Base-by-base conservation (phyloP, 2,797 vertebrate genomes). In the Pithecia hirsuta region DNA sequence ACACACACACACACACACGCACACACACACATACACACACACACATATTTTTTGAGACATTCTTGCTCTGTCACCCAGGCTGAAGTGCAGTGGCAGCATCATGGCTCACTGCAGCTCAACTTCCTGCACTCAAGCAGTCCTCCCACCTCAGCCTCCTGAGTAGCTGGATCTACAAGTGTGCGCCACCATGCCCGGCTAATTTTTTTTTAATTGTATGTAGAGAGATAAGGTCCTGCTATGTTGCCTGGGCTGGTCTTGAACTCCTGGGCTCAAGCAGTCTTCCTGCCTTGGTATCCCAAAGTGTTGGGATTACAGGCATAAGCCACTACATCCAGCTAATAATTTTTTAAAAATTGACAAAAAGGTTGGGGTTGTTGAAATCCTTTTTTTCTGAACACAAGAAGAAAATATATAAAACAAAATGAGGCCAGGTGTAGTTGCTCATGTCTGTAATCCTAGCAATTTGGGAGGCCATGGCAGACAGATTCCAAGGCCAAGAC, bases 321-420 rank as follows among this genome's bases (percentile, higher is more conserved):
- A 67, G 4, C 30, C 15, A 67, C 61, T 67, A 33, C 1, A 2
- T 4, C 61, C 33, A 67, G 61, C 7, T 19, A 17, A 17, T n/a
- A 67, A 67, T 64, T 64, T 87, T 81, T 82, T 8, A 0, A 41
- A 85, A 85, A 83, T 39, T 76, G 64, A 70, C 79, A 30, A 64
- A 85, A 85, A 89, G 11, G 9, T 94, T 84, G 17, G 13, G 3
- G 46, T 48, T 85, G 78, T 13, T 93, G 19, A 96, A 79, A 95
- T 96, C 20, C 1, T 84, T 79, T 93, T 93, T 95, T 72, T 33
- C 75, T 50, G 13, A 94, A 72, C 15, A 30, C 2, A 85, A 13
- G 72, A 55, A 91, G 92, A 96, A 74, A 6, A 86, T 79, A 72
- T 5, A 30, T 83, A 92, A 89, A 93, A 85, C 14, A 64, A 93